phyloP scores from a whole-genome alignment of 1,140 invertebrate species.

The Ectropis grisescens region DNA sequence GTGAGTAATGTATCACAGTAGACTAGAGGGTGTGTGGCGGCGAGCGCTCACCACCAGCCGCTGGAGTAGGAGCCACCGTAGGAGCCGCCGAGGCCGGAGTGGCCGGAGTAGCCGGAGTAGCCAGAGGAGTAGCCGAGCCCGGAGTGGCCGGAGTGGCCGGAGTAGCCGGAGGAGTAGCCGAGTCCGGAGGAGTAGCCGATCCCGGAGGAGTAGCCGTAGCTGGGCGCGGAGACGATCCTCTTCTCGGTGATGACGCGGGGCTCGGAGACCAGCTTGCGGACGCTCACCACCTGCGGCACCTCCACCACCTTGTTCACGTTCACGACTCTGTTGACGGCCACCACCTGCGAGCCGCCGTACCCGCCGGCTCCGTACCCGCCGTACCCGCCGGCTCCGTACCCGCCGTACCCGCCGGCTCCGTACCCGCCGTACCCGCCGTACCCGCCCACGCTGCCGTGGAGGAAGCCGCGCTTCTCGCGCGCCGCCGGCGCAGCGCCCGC shows the following conservation, averaged over 20 bases:
- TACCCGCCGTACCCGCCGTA: conserved; percentile 4
- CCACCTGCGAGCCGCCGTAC: conserved; percentile 10
- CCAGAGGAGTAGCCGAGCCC: no score
- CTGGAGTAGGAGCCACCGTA: no score
- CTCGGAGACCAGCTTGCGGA: conserved; percentile 20
- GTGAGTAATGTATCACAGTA: no score
- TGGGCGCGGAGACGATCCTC: conserved; percentile 26
- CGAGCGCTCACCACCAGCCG: no score
- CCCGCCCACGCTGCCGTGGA: conserved; percentile 8
- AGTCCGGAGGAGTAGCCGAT: conserved; percentile 6
- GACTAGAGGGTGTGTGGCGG: no score
- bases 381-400: no score
- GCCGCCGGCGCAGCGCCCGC: background rate
- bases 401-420: conserved; percentile 2
- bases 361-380: conserved; percentile 9
- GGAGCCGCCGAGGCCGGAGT: no score
- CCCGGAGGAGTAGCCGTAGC: conserved; percentile 11
- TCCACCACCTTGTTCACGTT: conserved; percentile 22
- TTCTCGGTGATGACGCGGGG: conserved; percentile 38
- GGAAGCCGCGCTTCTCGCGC: conserved; percentile 23
- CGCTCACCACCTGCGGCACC: conserved; percentile 23
- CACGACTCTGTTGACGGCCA: conserved; percentile 28
- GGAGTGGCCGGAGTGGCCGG: background rate
- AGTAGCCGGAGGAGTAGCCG: conserved; percentile 8
- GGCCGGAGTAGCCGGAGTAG: no score